Percentiles rank a stretch among this genome's conserved stretches.
phyloP scores from a whole-genome alignment of 2,888 invertebrate genomes.

The Anodontia alba region DNA sequence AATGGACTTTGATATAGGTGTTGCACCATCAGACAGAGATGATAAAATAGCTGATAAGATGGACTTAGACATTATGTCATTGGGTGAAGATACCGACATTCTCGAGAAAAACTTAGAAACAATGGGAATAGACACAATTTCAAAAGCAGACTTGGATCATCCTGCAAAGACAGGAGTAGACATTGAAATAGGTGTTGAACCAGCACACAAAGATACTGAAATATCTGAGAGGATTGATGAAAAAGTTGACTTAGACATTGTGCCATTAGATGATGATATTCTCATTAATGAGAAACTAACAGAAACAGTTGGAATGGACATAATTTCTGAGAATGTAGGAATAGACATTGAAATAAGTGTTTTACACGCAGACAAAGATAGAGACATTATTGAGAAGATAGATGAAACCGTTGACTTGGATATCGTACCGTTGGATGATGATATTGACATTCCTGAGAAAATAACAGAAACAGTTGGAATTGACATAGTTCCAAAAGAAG shows the following conservation, averaged over 20 bases:
- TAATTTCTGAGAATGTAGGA: neutral
- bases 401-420: slow-evolving; percentile 21
- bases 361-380: neutral
- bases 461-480: too few species aligned
- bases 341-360: neutral
- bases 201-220: neutral
- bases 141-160: neutral
- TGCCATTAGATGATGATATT: neutral
- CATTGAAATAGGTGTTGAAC: neutral
- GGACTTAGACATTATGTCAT: too few species aligned
- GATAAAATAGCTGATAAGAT: neutral
- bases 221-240: neutral
- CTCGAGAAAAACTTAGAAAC: too few species aligned
- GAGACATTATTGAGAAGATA: slow-evolving; percentile 49
- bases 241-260: neutral
- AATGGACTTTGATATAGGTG: too few species aligned
- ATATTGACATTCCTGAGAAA: too few species aligned
- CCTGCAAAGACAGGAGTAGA: neutral
- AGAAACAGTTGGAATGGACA: too few species aligned
- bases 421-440: neutral
- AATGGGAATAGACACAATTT: too few species aligned
- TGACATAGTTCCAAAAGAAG: neutral
- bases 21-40: too few species aligned
- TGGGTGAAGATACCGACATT: too few species aligned
- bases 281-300: neutral